Conservation (phyloP, 2,888 invertebrate species). For the Heteromurus nitidus region DNA sequence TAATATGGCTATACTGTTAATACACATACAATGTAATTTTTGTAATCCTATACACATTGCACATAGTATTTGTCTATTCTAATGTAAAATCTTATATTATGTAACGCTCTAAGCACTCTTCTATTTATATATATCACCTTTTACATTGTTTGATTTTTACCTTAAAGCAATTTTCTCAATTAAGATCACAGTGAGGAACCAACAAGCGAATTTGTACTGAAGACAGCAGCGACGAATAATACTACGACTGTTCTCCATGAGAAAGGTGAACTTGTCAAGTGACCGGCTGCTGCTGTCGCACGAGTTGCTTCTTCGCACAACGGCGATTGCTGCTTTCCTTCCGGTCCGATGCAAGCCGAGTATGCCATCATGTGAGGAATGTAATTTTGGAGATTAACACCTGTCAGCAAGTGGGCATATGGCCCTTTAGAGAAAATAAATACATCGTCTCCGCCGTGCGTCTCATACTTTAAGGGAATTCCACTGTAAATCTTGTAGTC, state of each 20-base stretch:
- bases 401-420: constrained; percentile 87
- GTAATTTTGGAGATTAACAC: constrained; percentile 77
- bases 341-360: constrained; percentile 83
- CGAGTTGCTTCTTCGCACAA: constrained; percentile 15
- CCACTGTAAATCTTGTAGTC: constrained; percentile 46
- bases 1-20: too few relatives aligned
- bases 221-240: constrained; percentile 19
- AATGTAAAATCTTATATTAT: neutral
- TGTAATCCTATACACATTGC: too few relatives aligned
- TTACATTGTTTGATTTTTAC: neutral
- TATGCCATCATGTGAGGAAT: constrained; percentile 86
- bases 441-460: constrained; percentile 90
- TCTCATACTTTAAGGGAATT: constrained; percentile 50
- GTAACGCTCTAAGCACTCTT: neutral
- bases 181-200: constrained; percentile 36
- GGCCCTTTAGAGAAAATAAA: constrained; percentile 88
- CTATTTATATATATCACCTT: too few relatives aligned
- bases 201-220: constrained; percentile 26
- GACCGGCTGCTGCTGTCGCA: constrained; percentile 13
- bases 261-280: too few relatives aligned
- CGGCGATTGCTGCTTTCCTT: constrained; percentile 32
- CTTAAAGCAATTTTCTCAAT: constrained; percentile 14
- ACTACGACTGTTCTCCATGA: constrained; percentile 8
- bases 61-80: too few relatives aligned
- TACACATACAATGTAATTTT: too few relatives aligned